phyloP scores from a whole-genome alignment of 2,888 invertebrate genomes.

The Cataglyphis albicans region DNA sequence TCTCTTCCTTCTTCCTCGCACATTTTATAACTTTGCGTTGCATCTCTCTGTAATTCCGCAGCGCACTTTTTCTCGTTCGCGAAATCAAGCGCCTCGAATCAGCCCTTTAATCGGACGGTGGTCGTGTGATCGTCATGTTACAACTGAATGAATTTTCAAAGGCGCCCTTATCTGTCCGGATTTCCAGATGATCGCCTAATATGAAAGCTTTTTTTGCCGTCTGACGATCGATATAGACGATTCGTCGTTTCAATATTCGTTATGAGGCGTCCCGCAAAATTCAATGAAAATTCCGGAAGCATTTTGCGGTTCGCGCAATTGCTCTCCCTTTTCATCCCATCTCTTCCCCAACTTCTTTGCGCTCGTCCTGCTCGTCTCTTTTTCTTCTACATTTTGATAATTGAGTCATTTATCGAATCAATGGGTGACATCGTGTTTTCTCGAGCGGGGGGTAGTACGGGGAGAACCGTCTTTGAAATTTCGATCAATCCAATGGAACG shows the following conservation, averaged over 20 bases:
- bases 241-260: constrained; percentile 66
- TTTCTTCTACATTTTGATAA: constrained; percentile 38
- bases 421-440: constrained; percentile 19
- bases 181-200: constrained; percentile 64
- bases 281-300: constrained; percentile 70
- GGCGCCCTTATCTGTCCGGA: constrained; percentile 64
- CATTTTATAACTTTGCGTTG: constrained; percentile 25
- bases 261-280: constrained; percentile 58
- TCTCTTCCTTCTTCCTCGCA: neutral
- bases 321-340: constrained; percentile 4
- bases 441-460: neutral
- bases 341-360: constrained; percentile 7
- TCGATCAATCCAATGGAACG: constrained; percentile 11
- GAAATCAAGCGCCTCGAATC: constrained; percentile 40
- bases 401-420: constrained; percentile 41
- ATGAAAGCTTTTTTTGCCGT: constrained; percentile 53
- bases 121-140: constrained; percentile 51
- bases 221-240: constrained; percentile 57
- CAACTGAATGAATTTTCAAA: constrained; percentile 68
- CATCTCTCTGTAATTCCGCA: constrained; percentile 17
- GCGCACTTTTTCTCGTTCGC: constrained; percentile 14
- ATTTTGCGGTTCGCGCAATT: constrained; percentile 58
- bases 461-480: constrained; percentile 39
- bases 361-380: neutral
- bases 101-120: constrained; percentile 42